Evolutionary conservation across 2,888 invertebrate genomes (phyloP).

Genomic region (Cosmorhoe ocellata): DNA sequence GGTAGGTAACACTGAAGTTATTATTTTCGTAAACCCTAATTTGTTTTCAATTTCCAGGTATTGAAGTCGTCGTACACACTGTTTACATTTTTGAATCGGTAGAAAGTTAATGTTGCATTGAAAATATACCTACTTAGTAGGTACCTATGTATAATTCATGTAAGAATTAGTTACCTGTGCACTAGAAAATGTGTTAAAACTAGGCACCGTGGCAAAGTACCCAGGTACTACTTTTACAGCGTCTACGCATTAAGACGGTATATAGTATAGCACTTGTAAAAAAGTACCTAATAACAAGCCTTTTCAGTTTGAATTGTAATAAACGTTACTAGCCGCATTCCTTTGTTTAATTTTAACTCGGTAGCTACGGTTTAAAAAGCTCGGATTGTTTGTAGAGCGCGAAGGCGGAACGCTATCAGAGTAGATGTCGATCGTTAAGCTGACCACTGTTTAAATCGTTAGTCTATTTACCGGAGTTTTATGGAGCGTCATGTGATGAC

Average conservation of each 20-base stretch:
- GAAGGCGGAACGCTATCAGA: conserved; percentile 20
- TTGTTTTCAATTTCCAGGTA: conserved; percentile 50
- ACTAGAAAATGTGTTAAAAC: not conserved
- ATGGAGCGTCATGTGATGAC: conserved; percentile 41
- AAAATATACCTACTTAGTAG: not conserved
- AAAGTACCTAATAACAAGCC: not conserved
- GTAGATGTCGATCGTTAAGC: conserved; percentile 53
- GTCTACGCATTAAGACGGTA: not conserved
- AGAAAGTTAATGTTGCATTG: conserved; percentile 29
- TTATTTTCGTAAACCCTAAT: not conserved
- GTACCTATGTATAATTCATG: too few species aligned
- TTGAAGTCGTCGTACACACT: conserved; percentile 65
- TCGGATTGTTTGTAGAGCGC: conserved; percentile 27
- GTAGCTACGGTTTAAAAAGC: conserved; percentile 19
- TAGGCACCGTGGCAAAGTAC: too few species aligned
- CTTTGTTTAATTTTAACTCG: conserved; percentile 23
- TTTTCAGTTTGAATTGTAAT: conserved; percentile 9
- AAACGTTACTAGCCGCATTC: conserved; percentile 19
- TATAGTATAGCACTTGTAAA: too few species aligned
- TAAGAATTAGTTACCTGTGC: too few species aligned
- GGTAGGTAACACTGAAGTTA: too few species aligned
- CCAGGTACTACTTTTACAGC: too few species aligned
- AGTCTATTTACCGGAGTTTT: conserved; percentile 47
- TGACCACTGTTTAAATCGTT: conserved; percentile 55
- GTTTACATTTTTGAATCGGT: conserved; percentile 62